Evolutionary conservation across 2,888 invertebrate species (phyloP), one percentile per base, ranked within the genome.

Genomic region (Boloria euphrosyne): DNA sequence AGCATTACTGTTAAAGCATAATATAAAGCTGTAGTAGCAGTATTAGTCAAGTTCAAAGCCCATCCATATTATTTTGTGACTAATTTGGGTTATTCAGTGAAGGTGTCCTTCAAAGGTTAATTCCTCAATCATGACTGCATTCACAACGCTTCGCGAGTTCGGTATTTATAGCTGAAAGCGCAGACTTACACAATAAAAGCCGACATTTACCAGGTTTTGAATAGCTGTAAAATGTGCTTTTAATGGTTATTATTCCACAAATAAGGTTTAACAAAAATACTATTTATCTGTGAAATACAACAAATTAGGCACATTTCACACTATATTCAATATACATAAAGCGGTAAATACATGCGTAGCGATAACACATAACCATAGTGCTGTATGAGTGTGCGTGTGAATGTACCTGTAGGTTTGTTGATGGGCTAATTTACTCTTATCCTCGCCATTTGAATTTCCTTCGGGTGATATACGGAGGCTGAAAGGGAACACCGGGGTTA

Each of bases 341-440:
- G 58, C 64, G 49, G 38, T 31, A 7, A 57, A 64, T 27, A 58
- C 64, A 64, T 64, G 58, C 64, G 31, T 49, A 58, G 64, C 46
- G 3, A 44, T 22, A n/a, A 49, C 49, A 63, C 54, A 66, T 43
- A 63, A 69, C 44, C 47, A 51, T 67, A 62, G 71, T 71, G 69
- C 67, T 53, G 63, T 53, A 65, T 71, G 68, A 59, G 58, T 50
- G 67, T 65, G 68, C 50, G 51, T 66, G 78, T 80, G 75, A 73
- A 89, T 89, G 84, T 93, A 95, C 95, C 95, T 95, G 93, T 96
- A 96, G 67, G 96, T 96, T 91, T 96, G 96, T 82, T 95, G 95
- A 90, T 95, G 84, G 93, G 92, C 80, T 94, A 94, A 87, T 93
- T 94, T 89, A 93, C 90, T 90, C 89, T 95, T 95, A 84, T 95